Evolutionary conservation across 2,888 invertebrate genomes (phyloP).

Genomic region (Patella caerulea): DNA sequence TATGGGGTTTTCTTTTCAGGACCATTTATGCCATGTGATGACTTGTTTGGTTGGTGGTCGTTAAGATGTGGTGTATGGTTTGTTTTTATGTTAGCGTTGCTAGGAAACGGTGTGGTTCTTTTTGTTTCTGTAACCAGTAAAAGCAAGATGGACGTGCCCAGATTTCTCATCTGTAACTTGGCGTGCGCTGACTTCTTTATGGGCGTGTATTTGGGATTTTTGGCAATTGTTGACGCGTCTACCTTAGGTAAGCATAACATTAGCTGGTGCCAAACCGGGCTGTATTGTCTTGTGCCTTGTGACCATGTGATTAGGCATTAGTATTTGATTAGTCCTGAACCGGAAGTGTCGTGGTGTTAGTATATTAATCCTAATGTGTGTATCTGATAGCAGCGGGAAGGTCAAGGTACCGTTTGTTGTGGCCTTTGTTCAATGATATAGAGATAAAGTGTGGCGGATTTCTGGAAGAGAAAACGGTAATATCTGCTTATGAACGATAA

Average conservation of each 20-base stretch:
- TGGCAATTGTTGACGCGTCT: slow-evolving; percentile 95
- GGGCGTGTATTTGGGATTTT: slow-evolving; percentile 93
- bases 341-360: too few relatives aligned
- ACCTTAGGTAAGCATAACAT: slow-evolving; percentile 78
- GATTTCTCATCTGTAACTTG: slow-evolving; percentile 95
- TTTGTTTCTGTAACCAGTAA: slow-evolving; percentile 92
- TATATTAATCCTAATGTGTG: too few relatives aligned
- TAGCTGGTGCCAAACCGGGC: too few relatives aligned
- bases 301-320: too few relatives aligned
- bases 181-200: slow-evolving; percentile 98
- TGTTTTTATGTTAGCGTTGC: slow-evolving; percentile 92
- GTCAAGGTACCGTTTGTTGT: too few relatives aligned
- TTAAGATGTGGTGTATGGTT: slow-evolving; percentile 97
- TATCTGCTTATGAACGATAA: too few relatives aligned
- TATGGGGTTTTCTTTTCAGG: slow-evolving; percentile 73
- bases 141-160: slow-evolving; percentile 95
- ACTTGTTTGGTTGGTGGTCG: slow-evolving; percentile 98
- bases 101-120: slow-evolving; percentile 96
- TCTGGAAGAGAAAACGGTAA: too few relatives aligned
- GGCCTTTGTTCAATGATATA: too few relatives aligned
- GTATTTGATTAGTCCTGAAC: too few relatives aligned
- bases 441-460: too few relatives aligned
- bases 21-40: slow-evolving; percentile 94
- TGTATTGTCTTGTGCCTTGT: too few relatives aligned
- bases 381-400: too few relatives aligned